Evolutionary conservation across 2,113 vertebrate genomes (phyloP), one percentile per base, ranked within the genome.

Genomic region (Phasianus colchicus): DNA sequence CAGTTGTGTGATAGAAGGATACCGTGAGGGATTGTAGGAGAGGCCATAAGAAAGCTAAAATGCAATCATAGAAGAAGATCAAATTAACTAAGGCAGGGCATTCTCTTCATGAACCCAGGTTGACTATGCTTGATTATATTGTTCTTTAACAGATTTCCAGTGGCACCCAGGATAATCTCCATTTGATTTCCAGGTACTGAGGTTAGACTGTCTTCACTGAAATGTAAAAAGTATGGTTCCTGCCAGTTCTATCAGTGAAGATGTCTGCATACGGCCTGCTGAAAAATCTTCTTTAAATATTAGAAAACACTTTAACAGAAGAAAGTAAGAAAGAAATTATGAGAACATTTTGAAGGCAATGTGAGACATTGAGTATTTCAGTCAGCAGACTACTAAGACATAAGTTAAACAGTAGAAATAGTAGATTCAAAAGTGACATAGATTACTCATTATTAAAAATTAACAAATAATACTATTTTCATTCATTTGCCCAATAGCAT

Each of bases 331-430:
- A 3, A 10, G 9, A 42, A 60, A 52, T 9, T 83, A 1, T 64
- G 43, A 72, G 47, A 86, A 60, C 2, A 8, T 2, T 71, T 36
- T 60, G 15, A 20, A 71, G 22, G 11, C 47, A 60, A 24, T 25
- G 71, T 63, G 54, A 6, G 38, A 4, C 27, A 43, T 5, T 29
- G 16, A 63, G 2, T 29, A 6, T 69, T 72, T 18, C 52, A 65
- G 22, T 32, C 27, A 61, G 9, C 27, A 76, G 47, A 4, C 25
- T 65, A 9, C 15, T 14, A 57, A 32, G 13, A 21, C 7, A 70
- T 87, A 50, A 10, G 60, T 89, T 40, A 64, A 94, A 75, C 69
- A 60, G 24, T 55, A 67, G 47, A 80, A 92, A 29, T 43, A 25
- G 22, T 72, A 57, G 84, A 85, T 79, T 86, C 30, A 58, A 77